Evolutionary conservation across 2,888 invertebrate genomes (phyloP).

Genomic region (Ochlodes sylvanus): DNA sequence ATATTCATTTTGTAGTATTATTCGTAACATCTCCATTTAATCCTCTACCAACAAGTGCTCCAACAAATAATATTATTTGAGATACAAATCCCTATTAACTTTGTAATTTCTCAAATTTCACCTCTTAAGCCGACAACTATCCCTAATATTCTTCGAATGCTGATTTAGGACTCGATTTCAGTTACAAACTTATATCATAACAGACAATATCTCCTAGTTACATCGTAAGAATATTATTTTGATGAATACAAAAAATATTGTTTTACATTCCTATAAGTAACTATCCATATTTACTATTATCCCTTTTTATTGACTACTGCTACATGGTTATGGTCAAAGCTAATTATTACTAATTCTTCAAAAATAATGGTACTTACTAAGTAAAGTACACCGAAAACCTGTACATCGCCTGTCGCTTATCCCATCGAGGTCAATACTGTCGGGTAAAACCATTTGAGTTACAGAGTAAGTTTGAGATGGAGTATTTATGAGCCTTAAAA

Average conservation of each 20-base stretch:
- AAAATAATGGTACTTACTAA: no score
- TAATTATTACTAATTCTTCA: no score
- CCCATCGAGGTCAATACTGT: not conserved
- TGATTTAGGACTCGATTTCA: conserved; percentile 38
- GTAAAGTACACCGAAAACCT: no score
- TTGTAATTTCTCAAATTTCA: conserved; percentile 49
- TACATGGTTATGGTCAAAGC: no score
- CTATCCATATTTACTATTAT: no score
- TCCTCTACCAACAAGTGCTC: conserved; percentile 18
- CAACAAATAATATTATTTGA: conserved; percentile 16
- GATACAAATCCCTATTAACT: conserved; percentile 32
- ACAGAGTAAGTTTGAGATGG: conserved; percentile 10
- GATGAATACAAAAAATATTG: no score
- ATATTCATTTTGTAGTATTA: not conserved
- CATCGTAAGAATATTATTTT: no score
- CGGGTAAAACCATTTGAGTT: conserved; percentile 9
- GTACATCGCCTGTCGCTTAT: not conserved
- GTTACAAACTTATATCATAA: not conserved
- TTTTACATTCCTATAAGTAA: no score
- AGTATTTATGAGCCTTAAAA: conserved; percentile 21
- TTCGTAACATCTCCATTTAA: conserved; percentile 9
- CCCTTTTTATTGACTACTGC: no score
- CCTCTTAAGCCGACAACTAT: conserved; percentile 53
- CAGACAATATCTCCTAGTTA: not conserved
- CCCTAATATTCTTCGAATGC: conserved; percentile 48